These are phyloP conservation scores for Eulemur coronatus DNA, from an alignment of 2,797 vertebrate genomes.

Conservation along the genomic window DNA sequence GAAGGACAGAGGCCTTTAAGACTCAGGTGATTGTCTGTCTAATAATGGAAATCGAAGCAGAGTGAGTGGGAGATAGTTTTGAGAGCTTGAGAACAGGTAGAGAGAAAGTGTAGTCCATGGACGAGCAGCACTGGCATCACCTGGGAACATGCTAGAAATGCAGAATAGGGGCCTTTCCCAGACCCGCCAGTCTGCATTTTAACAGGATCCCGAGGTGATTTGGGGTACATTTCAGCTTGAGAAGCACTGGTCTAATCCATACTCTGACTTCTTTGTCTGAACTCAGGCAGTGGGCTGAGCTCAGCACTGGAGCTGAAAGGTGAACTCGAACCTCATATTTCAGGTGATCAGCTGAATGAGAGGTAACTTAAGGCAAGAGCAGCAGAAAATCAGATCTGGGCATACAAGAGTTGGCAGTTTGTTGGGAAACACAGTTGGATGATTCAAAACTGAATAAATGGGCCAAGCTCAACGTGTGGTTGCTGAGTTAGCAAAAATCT, in stretches of 20 bases:
- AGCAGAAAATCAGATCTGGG: background rate
- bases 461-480: background rate
- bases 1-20: background rate
- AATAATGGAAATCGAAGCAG: background rate
- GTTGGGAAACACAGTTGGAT: background rate
- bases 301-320: background rate
- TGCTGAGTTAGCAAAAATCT: constrained; percentile 47
- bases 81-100: background rate
- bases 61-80: background rate
- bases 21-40: background rate
- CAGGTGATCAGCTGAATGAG: background rate
- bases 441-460: background rate
- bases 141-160: background rate
- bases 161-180: background rate
- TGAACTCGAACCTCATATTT: background rate
- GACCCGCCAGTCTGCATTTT: background rate
- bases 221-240: background rate
- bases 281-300: background rate
- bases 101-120: background rate
- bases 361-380: background rate
- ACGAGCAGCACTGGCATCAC: rapidly evolving
- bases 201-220: background rate
- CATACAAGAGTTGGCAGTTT: background rate
- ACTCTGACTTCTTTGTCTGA: background rate
- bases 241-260: background rate